Evolutionary conservation across 2,888 invertebrate genomes (phyloP).

Genomic region (Baccha elongata): DNA sequence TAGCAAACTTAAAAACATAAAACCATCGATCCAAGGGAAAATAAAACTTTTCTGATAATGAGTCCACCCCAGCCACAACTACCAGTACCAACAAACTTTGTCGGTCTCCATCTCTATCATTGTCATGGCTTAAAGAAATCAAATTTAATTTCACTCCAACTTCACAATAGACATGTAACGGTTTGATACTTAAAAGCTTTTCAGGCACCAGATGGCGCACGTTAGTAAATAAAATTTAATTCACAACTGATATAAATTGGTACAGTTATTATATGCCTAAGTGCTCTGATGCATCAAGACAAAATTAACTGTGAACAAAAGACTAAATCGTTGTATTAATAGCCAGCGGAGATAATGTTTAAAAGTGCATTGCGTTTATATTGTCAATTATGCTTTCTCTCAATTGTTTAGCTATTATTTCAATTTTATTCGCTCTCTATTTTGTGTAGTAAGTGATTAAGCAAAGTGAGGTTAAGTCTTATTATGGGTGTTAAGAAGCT

Average conservation of each 20-base stretch:
- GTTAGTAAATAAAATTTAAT: conserved; percentile 37
- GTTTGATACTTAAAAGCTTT: neutral
- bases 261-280: conserved; percentile 39
- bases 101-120: neutral
- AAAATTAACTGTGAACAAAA: neutral
- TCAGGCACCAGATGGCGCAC: neutral
- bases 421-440: conserved; percentile 18
- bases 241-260: conserved; percentile 42
- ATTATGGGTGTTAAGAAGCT: conserved; percentile 37
- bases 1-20: neutral
- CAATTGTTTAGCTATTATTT: conserved; percentile 44
- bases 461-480: conserved; percentile 30
- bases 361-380: conserved; percentile 28
- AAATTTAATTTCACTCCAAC: conserved; percentile 41
- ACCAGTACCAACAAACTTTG: neutral
- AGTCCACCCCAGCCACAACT: too few species aligned
- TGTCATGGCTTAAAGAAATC: conserved; percentile 24
- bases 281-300: conserved; percentile 8
- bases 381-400: conserved; percentile 68
- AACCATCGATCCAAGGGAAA: neutral
- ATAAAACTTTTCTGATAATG: neutral
- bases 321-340: conserved; percentile 32
- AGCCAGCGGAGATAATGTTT: conserved; percentile 12
- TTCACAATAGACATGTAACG: conserved; percentile 28
- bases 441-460: neutral